Evolutionary conservation across 2,888 invertebrate species (phyloP).

Genomic region (Thalpophila matura): DNA sequence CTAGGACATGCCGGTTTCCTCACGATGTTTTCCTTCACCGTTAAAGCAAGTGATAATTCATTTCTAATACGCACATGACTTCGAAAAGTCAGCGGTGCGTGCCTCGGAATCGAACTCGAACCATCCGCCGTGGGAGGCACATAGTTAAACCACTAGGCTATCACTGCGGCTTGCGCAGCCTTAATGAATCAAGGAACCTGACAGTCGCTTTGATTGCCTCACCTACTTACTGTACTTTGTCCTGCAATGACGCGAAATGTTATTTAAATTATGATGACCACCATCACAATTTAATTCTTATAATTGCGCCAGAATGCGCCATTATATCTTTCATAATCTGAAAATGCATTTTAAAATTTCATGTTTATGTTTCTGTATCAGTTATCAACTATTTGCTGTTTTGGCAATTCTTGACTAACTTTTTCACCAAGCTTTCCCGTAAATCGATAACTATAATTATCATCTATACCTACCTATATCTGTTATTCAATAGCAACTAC

Average conservation of each 20-base stretch:
- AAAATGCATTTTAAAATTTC: not conserved
- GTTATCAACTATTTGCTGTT: not conserved
- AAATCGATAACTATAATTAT: conserved; percentile 17
- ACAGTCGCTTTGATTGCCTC: too few relatives aligned
- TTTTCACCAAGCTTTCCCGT: not conserved
- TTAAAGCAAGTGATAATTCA: too few relatives aligned
- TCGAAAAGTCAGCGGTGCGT: too few relatives aligned
- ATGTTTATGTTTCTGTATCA: not conserved
- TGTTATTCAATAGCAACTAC: conserved; percentile 24
- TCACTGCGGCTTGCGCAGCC: too few relatives aligned
- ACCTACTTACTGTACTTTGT: conserved; percentile 62
- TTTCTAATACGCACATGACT: too few relatives aligned
- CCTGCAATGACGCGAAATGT: conserved; percentile 31
- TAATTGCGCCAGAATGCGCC: not conserved
- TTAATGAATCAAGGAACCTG: too few relatives aligned
- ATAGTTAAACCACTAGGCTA: too few relatives aligned
- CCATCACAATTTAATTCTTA: conserved; percentile 4
- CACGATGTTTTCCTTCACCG: too few relatives aligned
- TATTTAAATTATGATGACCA: conserved; percentile 22
- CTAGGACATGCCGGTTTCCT: too few relatives aligned
- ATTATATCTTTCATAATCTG: not conserved
- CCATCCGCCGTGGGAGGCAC: too few relatives aligned
- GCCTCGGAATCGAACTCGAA: too few relatives aligned
- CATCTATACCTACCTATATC: too few relatives aligned
- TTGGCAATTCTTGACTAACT: not conserved